Percentiles rank a stretch among this genome's conserved stretches.
Evolutionary conservation across 2,888 invertebrate genomes (phyloP).

Genomic region (Prosapia bicincta): DNA sequence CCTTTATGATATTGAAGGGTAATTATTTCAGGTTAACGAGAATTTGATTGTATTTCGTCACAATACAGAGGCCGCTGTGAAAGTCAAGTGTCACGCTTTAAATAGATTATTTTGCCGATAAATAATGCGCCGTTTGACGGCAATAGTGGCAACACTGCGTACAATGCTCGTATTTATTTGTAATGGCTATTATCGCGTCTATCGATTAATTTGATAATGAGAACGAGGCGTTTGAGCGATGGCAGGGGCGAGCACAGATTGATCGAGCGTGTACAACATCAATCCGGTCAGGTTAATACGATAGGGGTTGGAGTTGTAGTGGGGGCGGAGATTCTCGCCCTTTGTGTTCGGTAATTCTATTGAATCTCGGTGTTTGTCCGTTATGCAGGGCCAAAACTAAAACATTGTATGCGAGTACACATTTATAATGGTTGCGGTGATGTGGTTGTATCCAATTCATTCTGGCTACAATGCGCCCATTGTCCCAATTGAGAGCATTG

Average conservation of each 20-base stretch:
- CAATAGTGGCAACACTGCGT: neutral
- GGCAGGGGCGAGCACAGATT: constrained; percentile 5
- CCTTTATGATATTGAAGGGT: neutral
- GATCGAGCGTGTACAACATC: constrained; percentile 18
- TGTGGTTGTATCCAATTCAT: constrained; percentile 24
- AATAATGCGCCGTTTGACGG: neutral
- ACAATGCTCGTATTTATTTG: neutral
- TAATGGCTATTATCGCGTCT: neutral
- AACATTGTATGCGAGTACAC: constrained; percentile 21
- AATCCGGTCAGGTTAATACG: constrained; percentile 21
- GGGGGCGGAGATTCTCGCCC: constrained; percentile 8
- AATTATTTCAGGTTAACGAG: neutral
- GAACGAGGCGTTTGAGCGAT: neutral
- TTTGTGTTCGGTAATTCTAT: constrained; percentile 23
- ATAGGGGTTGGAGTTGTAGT: constrained; percentile 8
- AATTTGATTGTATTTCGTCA: neutral
- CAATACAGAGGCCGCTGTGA: neutral
- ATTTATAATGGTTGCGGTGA: constrained; percentile 21
- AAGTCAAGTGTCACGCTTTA: neutral
- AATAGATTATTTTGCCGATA: neutral
- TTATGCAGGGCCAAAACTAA: constrained; percentile 23
- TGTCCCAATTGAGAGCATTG: constrained; percentile 23
- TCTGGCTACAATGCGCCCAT: constrained; percentile 17
- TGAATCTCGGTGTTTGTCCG: constrained; percentile 19
- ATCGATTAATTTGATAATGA: neutral